Evolutionary conservation across 1,140 invertebrate species (phyloP), one percentile per base, ranked within the genome.

Genomic region (Aphelinus certus): DNA sequence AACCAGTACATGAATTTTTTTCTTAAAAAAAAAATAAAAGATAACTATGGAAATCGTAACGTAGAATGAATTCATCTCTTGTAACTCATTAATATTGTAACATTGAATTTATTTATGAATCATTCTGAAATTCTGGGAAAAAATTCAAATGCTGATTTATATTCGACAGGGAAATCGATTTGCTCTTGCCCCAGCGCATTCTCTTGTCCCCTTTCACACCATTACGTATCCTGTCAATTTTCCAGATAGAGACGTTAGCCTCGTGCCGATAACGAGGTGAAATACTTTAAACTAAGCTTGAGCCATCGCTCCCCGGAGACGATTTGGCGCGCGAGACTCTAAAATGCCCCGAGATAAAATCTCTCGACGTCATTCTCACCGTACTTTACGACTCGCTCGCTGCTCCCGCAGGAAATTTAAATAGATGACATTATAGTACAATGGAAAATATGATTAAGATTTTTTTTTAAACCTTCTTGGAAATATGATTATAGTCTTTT

Each of bases 251-350:
- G 65, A 51, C 60, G 73, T 57, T 75, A 53, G 73, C 65, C 46
- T 43, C 71, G 62, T 47, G 46, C 69, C 83, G 81, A 83, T 82
- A 83, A 81, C 80, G 76, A 77, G 75, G 70, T 65, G 68, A 79
- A 82, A 85, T 85, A 86, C 82, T 86, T 85, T 83, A 86, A 87
- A 86, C 83, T 84, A 84, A 86, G 82, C 82, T 79, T 85, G 82
- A 87, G 81, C 82, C 80, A 86, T 87, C 80, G 80, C 77, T 82
- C 85, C 85, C 85, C 60, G 76, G 83, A 84, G 86, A 83, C 79
- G 77, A 80, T 81, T 82, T 79, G 71, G 71, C 56, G 73, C 69
- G 9, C 48, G 66, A 5, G 76, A 78, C 66, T 80, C 73, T 80
- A 77, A 80, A 83, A 81, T 76, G 75, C 56, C 47, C 67, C 62